Evolutionary conservation across 37 sponge, comb jelly and placozoan genomes (phyloP).

Genomic region (Eunapius fragilis): DNA sequence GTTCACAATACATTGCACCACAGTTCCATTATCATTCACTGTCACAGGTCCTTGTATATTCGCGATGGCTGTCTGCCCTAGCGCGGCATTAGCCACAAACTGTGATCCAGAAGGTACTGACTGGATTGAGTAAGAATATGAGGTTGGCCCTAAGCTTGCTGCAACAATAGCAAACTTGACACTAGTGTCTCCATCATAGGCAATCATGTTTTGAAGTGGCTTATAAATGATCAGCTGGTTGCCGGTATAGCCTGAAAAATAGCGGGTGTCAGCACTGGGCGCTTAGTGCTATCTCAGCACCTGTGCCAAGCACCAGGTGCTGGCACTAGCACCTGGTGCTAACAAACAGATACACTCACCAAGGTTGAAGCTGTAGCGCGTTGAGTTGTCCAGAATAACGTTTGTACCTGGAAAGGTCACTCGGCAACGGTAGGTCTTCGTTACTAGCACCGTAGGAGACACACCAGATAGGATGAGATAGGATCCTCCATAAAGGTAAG

Average conservation of each 20-base stretch:
- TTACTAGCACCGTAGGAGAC: background rate
- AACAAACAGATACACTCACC: background rate
- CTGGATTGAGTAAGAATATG: background rate
- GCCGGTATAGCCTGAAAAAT: background rate
- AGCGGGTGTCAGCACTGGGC: background rate
- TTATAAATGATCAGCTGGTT: background rate
- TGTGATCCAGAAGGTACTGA: background rate
- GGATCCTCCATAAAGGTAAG: background rate
- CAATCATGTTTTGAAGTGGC: background rate
- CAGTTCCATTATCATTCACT: background rate
- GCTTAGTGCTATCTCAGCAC: too few relatives aligned
- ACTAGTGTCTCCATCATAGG: background rate
- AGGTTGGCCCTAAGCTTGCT: background rate
- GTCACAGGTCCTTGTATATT: background rate
- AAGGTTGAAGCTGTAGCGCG: background rate
- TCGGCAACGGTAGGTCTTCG: background rate
- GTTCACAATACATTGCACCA: background rate
- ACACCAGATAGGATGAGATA: background rate
- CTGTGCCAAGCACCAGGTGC: too few relatives aligned
- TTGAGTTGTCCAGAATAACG: background rate
- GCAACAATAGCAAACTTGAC: background rate
- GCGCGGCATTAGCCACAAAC: background rate
- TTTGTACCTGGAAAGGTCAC: background rate
- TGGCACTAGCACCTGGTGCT: too few relatives aligned
- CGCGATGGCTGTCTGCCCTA: background rate